Percentiles rank a stretch among this genome's conserved stretches.
Conservation (phyloP, 2,888 invertebrate genomes). For the Ophioninae sp. region DNA sequence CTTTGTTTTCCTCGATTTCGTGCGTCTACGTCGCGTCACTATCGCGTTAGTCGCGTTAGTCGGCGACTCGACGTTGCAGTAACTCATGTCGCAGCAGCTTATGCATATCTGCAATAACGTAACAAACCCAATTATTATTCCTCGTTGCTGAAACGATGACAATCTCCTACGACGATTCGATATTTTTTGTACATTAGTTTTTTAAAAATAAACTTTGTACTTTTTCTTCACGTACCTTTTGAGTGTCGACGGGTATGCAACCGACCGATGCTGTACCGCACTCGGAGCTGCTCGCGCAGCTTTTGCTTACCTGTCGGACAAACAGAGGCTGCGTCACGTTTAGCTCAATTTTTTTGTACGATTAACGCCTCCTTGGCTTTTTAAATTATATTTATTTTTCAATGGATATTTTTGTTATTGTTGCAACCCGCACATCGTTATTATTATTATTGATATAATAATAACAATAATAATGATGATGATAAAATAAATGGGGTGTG, state of each 20-base stretch:
- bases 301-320: slow-evolving; percentile 83
- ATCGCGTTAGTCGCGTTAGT: slow-evolving; percentile 84
- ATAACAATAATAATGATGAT: too few relatives aligned
- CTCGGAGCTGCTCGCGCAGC: slow-evolving; percentile 84
- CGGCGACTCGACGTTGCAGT: slow-evolving; percentile 85
- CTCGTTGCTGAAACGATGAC: not conserved
- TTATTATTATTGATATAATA: too few relatives aligned
- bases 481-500: too few relatives aligned
- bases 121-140: slow-evolving; percentile 75
- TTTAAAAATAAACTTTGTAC: not conserved
- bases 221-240: slow-evolving; percentile 81
- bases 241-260: slow-evolving; percentile 84
- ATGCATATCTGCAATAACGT: slow-evolving; percentile 84
- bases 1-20: slow-evolving; percentile 74
- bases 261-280: slow-evolving; percentile 84
- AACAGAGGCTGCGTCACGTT: slow-evolving; percentile 21
- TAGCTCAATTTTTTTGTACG: not conserved
- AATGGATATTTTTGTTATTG: too few relatives aligned
- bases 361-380: not conserved
- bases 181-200: not conserved
- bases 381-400: not conserved
- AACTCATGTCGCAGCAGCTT: slow-evolving; percentile 85
- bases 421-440: too few relatives aligned
- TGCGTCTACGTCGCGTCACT: slow-evolving; percentile 79
- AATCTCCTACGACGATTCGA: not conserved